These are phyloP conservation scores for Heliothis subflexa DNA, from an alignment of 1,140 invertebrate species.

Conservation along the genomic window DNA sequence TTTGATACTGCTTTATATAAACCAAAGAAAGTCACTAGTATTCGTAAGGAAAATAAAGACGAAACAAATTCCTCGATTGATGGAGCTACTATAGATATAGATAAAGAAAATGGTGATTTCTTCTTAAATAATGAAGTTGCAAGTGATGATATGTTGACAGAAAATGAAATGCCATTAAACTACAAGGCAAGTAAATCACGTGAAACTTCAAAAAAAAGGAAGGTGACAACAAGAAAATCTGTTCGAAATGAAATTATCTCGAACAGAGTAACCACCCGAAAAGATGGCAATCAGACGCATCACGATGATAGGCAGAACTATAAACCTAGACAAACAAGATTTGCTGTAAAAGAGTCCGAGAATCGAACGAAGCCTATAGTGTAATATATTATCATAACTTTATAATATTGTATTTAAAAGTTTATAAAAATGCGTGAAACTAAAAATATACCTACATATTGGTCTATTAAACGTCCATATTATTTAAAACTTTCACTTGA, in stretches of 20 bases:
- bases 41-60: not conserved
- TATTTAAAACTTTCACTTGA: too few species aligned
- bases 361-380: too few species aligned
- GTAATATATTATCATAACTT: too few species aligned
- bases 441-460: too few species aligned
- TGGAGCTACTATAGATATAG: slow-evolving; percentile 13
- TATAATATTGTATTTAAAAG: too few species aligned
- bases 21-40: not conserved
- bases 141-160: slow-evolving; percentile 9
- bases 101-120: slow-evolving; percentile 7
- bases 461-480: too few species aligned
- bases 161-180: not conserved
- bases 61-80: too few species aligned
- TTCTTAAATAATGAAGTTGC: slow-evolving; percentile 9
- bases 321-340: slow-evolving; percentile 24
- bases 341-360: not conserved
- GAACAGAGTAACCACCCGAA: not conserved
- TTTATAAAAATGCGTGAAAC: too few species aligned
- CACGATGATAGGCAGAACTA: not conserved
- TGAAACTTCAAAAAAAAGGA: not conserved
- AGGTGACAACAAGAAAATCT: not conserved
- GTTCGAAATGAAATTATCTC: not conserved
- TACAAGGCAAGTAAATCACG: not conserved
- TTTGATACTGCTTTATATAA: not conserved
- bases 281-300: not conserved